Conservation (phyloP, 2,797 vertebrate species). For the Scolopax bukidnonensis region DNA sequence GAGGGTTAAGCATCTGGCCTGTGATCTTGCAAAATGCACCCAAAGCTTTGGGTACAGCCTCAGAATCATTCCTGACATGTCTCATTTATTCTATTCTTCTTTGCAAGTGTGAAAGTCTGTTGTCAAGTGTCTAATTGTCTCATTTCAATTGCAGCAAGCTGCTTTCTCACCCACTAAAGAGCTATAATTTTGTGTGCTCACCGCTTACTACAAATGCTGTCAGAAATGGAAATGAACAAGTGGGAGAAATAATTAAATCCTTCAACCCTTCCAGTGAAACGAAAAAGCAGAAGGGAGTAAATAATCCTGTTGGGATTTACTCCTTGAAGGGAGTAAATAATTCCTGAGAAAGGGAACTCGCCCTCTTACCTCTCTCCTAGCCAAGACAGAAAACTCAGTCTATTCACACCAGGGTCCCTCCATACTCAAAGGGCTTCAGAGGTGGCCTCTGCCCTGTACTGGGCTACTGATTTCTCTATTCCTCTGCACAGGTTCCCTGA, state of each 20-base stretch:
- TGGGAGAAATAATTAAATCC: background rate
- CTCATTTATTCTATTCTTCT: background rate
- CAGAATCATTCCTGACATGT: background rate
- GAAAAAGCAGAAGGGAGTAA: background rate
- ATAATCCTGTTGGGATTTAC: background rate
- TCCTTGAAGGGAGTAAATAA: no score
- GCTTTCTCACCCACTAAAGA: background rate
- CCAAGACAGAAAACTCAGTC: background rate
- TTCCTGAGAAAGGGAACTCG: background rate
- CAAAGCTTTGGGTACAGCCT: accelerated
- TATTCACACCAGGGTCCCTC: background rate
- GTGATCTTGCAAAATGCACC: background rate
- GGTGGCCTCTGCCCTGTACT: accelerated
- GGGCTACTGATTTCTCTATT: background rate
- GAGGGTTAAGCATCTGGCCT: background rate
- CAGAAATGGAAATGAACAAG: constrained; percentile 18
- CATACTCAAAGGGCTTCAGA: background rate
- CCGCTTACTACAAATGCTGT: background rate
- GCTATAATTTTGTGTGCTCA: background rate
- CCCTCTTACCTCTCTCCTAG: background rate
- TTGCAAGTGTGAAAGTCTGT: background rate
- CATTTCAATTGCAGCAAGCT: background rate
- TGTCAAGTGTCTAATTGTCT: background rate
- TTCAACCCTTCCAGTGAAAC: background rate
- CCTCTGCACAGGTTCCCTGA: background rate